Evolutionary conservation across 2,797 vertebrate species (phyloP).

Genomic region (Myoxocephalus aenaeus): DNA sequence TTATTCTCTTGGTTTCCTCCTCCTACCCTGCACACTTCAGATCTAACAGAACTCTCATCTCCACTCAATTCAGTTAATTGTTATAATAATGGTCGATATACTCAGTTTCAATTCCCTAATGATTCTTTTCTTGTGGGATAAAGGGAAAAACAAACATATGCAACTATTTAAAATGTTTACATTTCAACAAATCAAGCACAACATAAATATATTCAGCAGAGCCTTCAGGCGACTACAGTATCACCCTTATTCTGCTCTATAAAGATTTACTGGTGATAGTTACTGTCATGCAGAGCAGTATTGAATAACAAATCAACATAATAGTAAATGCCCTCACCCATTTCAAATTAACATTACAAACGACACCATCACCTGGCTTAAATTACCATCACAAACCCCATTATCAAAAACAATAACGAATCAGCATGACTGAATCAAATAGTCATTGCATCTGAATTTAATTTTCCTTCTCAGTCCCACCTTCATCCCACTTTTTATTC

Average conservation of each 20-base stretch:
- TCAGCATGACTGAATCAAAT: constrained; percentile 34
- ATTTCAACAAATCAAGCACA: constrained; percentile 46
- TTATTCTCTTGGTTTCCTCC: constrained; percentile 54
- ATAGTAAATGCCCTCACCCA: constrained; percentile 16
- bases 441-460: constrained; percentile 48
- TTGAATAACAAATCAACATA: constrained; percentile 29
- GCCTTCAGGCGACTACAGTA: constrained; percentile 27
- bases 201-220: constrained; percentile 44
- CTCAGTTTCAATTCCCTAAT: constrained; percentile 50
- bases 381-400: constrained; percentile 42
- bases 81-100: constrained; percentile 49
- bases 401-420: constrained; percentile 46
- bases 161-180: constrained; percentile 58
- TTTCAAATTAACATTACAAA: constrained; percentile 32
- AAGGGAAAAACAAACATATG: constrained; percentile 55
- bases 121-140: constrained; percentile 44
- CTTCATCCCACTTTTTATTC: constrained; percentile 29
- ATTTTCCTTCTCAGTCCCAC: constrained; percentile 44
- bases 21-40: constrained; percentile 34
- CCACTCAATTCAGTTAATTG: constrained; percentile 44
- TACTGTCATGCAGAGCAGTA: constrained; percentile 14
- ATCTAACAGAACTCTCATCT: constrained; percentile 64
- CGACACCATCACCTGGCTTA: constrained; percentile 30
- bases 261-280: constrained; percentile 47
- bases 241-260: constrained; percentile 36